These are phyloP conservation scores for Protobothrops mucrosquamatus DNA, from an alignment of 2,113 vertebrate species.

Conservation along the genomic window DNA sequence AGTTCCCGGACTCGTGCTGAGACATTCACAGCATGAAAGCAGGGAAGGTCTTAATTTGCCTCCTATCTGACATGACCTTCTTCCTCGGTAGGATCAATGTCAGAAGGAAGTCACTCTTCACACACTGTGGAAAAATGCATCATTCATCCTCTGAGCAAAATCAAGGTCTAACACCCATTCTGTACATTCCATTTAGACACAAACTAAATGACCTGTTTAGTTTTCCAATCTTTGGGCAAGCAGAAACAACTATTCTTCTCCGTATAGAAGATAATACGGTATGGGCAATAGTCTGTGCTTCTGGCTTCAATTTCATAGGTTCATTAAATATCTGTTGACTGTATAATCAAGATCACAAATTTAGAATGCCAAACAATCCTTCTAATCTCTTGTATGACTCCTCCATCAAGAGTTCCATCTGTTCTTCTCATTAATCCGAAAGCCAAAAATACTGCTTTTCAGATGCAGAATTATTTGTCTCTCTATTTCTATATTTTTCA, in stretches of 20 bases:
- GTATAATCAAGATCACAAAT: slow-evolving; percentile 28
- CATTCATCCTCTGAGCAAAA: slow-evolving; percentile 5
- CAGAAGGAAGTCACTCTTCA: not conserved
- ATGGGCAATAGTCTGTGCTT: not conserved
- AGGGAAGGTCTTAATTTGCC: not conserved
- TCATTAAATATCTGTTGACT: slow-evolving; percentile 13
- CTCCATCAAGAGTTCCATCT: not conserved
- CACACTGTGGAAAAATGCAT: not conserved
- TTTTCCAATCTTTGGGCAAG: not conserved
- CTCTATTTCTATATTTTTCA: not conserved
- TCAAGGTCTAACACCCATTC: not conserved
- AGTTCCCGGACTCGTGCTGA: not conserved
- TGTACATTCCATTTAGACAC: slow-evolving; percentile 17
- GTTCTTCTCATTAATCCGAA: fast-evolving
- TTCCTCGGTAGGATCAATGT: not conserved
- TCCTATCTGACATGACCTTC: slow-evolving; percentile 1
- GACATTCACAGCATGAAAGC: not conserved
- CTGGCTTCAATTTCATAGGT: not conserved
- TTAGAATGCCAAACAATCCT: slow-evolving; percentile 14
- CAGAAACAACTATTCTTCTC: not conserved
- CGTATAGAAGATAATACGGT: not conserved
- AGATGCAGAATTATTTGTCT: not conserved
- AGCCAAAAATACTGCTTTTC: not conserved
- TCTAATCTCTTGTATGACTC: not conserved
- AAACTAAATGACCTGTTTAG: not conserved